Evolutionary conservation across 1,140 invertebrate genomes (phyloP), one percentile per base, ranked within the genome.

Genomic region (Drosophila obscura): DNA sequence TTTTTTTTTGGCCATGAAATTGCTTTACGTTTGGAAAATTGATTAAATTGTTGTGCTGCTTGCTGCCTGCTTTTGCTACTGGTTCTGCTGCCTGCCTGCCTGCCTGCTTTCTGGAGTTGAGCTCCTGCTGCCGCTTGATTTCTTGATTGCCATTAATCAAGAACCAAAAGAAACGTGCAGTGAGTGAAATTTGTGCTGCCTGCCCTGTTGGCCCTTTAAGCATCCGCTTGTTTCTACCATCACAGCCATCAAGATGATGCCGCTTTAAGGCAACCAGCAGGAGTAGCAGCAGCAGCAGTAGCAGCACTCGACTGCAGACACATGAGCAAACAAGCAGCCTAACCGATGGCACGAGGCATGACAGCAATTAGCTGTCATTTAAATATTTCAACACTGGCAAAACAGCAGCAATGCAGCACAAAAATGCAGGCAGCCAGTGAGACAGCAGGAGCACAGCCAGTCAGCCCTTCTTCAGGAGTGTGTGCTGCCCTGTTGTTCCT

Each of bases 291-390:
- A 3, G 31, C 2, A 61, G 28, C 7, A 16, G 8, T 9, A 24
- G 28, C 46, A 22, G 11, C 61, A 57, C 82, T 85, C 61, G 68
- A 78, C 67, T 60, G 68, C 78, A 88, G 83, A 88, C 83, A 88
- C 69, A 65, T 50, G 80, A 74, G 76, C 72, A 88, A 88, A 88
- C 79, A 87, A 72, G 60, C 31, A 35, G 31, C 31, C 75, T 73
- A 58, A 50, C 60, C 48, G 55, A 44, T 55, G 52, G 24, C 5
- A 28, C 43, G 28, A 59, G 55, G 53, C 64, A 71, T 68, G 63
- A 57, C 75, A 79, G 83, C 84, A 88, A 88, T 88, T 88, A 88
- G 83, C 83, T 88, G 79, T 80, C 83, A 88, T 88, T 88, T 88
- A 88, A 88, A 88, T 88, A 88, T 88, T 88, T 88, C 83, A 83